These are phyloP conservation scores for Varroa destructor DNA, from an alignment of 1,140 invertebrate species.

Conservation along the genomic window DNA sequence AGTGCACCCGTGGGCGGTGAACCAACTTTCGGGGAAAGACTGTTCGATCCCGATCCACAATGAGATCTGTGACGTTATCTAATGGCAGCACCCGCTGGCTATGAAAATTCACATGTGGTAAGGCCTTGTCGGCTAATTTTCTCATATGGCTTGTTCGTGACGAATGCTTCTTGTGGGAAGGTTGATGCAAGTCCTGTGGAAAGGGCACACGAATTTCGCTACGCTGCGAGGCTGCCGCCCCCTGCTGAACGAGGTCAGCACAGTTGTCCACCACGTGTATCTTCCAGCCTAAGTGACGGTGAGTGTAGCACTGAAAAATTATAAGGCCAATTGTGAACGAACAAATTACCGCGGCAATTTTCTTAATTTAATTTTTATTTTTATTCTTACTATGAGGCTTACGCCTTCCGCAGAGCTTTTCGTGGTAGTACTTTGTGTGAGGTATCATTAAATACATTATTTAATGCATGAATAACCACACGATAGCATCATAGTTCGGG, in stretches of 20 bases:
- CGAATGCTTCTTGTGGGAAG: background rate
- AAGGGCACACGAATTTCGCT: conserved; percentile 9
- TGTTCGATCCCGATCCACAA: background rate
- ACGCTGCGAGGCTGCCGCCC: conserved; percentile 8
- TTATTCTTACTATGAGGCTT: no score
- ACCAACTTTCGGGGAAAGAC: background rate
- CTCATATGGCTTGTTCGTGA: background rate
- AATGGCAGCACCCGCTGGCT: background rate
- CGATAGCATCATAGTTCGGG: no score
- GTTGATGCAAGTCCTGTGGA: background rate
- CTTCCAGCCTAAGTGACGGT: conserved; percentile 84
- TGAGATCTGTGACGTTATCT: conserved; percentile 21
- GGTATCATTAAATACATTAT: no score
- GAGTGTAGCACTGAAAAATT: conserved; percentile 64
- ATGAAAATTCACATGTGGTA: background rate
- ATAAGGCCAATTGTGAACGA: conserved; percentile 27
- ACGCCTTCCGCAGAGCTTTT: no score
- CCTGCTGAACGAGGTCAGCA: conserved; percentile 24
- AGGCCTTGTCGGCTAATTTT: background rate
- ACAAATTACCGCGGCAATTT: background rate
- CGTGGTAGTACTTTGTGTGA: no score
- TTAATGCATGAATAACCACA: no score
- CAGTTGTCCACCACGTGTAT: conserved; percentile 76
- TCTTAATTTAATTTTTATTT: background rate
- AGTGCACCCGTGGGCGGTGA: background rate